Conservation (phyloP, 2,113 vertebrate species). For the Platichthys stellatus region DNA sequence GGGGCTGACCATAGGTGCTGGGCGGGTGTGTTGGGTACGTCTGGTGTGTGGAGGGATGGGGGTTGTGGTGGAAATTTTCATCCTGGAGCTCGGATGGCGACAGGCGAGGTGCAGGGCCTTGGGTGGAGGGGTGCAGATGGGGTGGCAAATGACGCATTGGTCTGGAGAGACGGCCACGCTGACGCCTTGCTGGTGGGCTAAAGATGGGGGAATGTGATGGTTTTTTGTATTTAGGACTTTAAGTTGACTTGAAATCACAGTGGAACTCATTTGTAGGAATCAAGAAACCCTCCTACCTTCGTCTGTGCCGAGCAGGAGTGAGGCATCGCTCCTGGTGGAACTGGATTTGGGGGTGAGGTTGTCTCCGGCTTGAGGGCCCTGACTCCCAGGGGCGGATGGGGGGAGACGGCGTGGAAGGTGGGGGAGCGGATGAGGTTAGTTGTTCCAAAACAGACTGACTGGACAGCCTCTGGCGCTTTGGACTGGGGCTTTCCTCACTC, state of each 20-base stretch:
- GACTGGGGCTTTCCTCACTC: constrained; percentile 96
- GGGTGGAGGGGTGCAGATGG: constrained; percentile 81
- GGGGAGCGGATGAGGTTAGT: constrained; percentile 85
- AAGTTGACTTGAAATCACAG: background rate
- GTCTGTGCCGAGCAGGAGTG: constrained; percentile 94
- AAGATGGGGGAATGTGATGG: background rate
- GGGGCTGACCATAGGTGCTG: constrained; percentile 87
- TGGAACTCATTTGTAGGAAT: background rate
- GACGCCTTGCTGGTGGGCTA: constrained; percentile 93
- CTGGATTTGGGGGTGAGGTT: constrained; percentile 87
- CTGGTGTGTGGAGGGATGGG: constrained; percentile 69
- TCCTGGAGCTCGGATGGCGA: constrained; percentile 85
- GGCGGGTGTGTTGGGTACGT: constrained; percentile 76
- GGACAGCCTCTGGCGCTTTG: constrained; percentile 95
- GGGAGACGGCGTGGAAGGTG: constrained; percentile 92
- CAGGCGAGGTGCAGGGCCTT: constrained; percentile 48
- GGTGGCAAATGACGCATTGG: constrained; percentile 88
- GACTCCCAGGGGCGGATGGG: constrained; percentile 99
- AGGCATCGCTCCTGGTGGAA: constrained; percentile 95
- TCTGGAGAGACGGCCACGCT: constrained; percentile 92
- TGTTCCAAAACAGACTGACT: constrained; percentile 93
- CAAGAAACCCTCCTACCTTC: constrained; percentile 83
- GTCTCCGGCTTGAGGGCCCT: constrained; percentile 89
- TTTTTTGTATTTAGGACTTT: background rate
- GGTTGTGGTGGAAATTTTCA: constrained; percentile 88